Base-by-base conservation (phyloP, 1,140 invertebrate genomes). In the Bombus ignitus region DNA sequence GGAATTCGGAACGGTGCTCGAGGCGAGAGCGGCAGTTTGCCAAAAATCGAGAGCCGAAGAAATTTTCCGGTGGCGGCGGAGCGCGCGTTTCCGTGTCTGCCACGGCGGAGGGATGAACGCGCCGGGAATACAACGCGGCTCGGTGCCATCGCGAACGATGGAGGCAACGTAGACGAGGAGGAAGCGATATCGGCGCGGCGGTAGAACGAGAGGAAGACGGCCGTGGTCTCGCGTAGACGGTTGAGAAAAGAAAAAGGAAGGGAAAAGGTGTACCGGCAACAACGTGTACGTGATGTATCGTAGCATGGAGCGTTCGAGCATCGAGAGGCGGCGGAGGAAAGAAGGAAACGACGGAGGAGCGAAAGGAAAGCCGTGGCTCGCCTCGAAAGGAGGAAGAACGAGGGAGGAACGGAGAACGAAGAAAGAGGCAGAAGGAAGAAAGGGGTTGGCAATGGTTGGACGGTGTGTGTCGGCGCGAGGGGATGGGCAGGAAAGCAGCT, bases 221-320 rank as follows among this genome's bases (percentile, higher is more conserved):
- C 2, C 59, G 57, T 1, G 22, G 74, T 1, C 9, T 9, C 22
- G 35, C 35, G 66, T 71, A 77, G 59, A 62, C 47, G 32, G 0
- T 32, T 32, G 12, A n/a, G 68, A 25, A n/a, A 37, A 9, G 37
- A 28, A 71, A 81, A 71, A 35, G 44, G 62, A 74, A 87, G 79
- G 77, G 78, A 92, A 79, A 90, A 88, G 80, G 86, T 86, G 83
- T 88, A 88, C 81, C 62, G 84, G 90, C 89, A 91, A 90, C 87
- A 88, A 78, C 83, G 89, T 90, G 84, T 82, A 89, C 91, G 93
- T 94, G 93, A 94, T 94, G 92, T 93, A 94, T 93, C 88, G 93
- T 79, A 75, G 92, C 90, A 91, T 93, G 91, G 92, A 90, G 92
- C 92, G 91, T 93, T 93, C 92, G 91, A 93, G 92, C 87, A 91